A percentile compares a stretch with the other conserved stretches of the same genome.
phyloP scores from a whole-genome alignment of 1,140 invertebrate species.

The Himalopsyche phryganea region DNA sequence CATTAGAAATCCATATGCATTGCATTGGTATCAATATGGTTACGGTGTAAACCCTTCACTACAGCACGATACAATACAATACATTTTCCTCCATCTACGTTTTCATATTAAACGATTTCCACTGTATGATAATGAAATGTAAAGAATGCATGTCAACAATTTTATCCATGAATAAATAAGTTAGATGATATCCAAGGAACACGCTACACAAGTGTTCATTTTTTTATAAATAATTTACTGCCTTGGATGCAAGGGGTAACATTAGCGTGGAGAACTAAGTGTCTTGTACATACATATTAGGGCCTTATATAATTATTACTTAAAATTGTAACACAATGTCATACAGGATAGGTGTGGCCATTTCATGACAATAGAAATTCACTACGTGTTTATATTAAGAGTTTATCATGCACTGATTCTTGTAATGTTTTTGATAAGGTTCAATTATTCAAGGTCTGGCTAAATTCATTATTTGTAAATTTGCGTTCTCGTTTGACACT shows the following conservation, averaged over 20 bases:
- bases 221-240: background rate
- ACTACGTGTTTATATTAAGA: slow-evolving; percentile 27
- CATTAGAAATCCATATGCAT: no score
- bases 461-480: slow-evolving; percentile 4
- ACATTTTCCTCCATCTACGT: no score
- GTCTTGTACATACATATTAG: slow-evolving; percentile 36
- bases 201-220: background rate
- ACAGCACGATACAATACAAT: no score
- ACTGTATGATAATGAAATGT: no score
- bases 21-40: no score
- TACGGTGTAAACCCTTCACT: no score
- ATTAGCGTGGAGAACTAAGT: slow-evolving; percentile 22
- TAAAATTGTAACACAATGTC: slow-evolving; percentile 28
- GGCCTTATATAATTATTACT: slow-evolving; percentile 32
- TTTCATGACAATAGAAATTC: slow-evolving; percentile 34
- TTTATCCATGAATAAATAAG: background rate
- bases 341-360: slow-evolving; percentile 30
- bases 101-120: no score
- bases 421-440: slow-evolving; percentile 6
- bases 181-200: background rate
- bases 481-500: background rate
- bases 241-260: slow-evolving; percentile 1
- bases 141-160: background rate
- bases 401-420: slow-evolving; percentile 16
- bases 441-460: slow-evolving; percentile 11